Base-by-base conservation (phyloP, 2,888 invertebrate genomes). In the Ophioninae sp. region DNA sequence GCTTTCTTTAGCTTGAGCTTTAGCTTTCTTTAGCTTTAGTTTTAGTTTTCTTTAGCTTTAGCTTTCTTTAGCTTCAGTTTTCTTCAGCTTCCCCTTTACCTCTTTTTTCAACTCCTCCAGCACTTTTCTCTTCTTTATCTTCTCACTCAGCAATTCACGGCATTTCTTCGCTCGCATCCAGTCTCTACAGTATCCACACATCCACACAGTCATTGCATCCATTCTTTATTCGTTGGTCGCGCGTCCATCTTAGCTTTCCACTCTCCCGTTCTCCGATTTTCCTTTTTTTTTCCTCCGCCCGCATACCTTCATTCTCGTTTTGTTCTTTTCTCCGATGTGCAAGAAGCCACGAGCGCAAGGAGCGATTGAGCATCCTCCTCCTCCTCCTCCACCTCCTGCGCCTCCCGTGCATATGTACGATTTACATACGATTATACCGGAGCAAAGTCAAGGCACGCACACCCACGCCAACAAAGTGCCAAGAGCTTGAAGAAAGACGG, bases 341-440 rank as follows among this genome's bases (percentile, higher is more conserved):
- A 79, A 79, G 78, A 65, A 79, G 78, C 67, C 73, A 79, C 59
- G 37, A 37, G 76, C 23, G 72, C 74, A 72, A 74, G 71, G 69
- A 79, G 64, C 72, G 68, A 77, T 68, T 73, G 72, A n/a, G 75
- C 64, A 68, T 56, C 37, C 37, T 69, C 59, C 75, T 72, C 22
- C 63, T 72, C 65, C 37, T 67, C 65, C 41, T 58, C 71, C 72
- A 81, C 81, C 75, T 61, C 73, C 63, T 89, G 89, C 73, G 68
- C 67, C 89, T 89, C 87, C 86, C 89, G 44, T 68, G 13, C 68
- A 84, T 88, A 91, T 89, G 90, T 90, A 88, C 91, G 92, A 92
- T 92, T 92, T 92, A 91, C 92, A 92, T 92, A 92, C 91, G 92
- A 92, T 92, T 92, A 79, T 79, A 92, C 90, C 88, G 87, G 88